Evolutionary conservation across 2,113 vertebrate species (phyloP).

Genomic region (Engraulis encrasicolus): DNA sequence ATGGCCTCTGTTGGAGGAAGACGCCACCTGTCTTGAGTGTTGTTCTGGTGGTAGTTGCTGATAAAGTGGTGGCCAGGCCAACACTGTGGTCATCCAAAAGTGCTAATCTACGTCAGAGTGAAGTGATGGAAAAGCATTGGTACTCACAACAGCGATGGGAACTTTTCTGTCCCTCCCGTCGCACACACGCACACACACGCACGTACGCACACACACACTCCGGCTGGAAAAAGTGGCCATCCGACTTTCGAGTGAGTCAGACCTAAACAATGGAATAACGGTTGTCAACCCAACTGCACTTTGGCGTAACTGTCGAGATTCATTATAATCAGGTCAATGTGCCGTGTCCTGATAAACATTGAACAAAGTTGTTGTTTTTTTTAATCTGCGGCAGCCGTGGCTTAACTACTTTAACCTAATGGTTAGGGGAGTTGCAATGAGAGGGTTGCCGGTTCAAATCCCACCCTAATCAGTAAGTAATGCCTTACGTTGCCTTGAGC

Average conservation of each 20-base stretch:
- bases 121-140: constrained; percentile 8
- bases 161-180: background rate
- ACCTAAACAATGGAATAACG: background rate
- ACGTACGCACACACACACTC: background rate
- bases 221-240: background rate
- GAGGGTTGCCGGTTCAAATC: too few relatives aligned
- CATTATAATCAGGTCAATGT: background rate
- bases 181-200: too few relatives aligned
- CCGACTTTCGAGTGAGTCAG: background rate
- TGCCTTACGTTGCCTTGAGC: too few relatives aligned
- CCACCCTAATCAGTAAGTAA: too few relatives aligned
- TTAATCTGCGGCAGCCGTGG: too few relatives aligned
- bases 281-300: background rate
- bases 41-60: background rate
- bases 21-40: background rate
- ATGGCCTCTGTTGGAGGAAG: background rate
- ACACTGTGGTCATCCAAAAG: background rate
- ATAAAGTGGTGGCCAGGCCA: background rate
- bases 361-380: background rate
- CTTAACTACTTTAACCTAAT: too few relatives aligned
- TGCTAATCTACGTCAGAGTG: background rate
- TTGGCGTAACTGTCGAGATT: background rate
- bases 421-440: too few relatives aligned
- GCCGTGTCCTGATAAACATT: background rate
- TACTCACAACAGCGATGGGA: background rate